These are phyloP conservation scores for Sinocyclocheilus maitianheensis DNA, from an alignment of 2,113 vertebrate species.

Conservation along the genomic window DNA sequence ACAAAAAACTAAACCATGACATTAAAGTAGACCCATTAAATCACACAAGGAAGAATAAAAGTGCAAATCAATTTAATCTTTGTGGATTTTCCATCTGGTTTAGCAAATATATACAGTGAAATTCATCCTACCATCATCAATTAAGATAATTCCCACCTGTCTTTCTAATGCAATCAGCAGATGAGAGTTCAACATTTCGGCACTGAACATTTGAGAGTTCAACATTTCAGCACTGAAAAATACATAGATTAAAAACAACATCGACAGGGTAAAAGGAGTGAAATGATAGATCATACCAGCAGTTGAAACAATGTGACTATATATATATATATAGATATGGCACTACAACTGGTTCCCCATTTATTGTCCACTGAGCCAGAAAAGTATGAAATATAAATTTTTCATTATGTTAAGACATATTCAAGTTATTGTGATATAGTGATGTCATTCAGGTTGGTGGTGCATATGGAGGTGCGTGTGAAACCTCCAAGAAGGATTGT, in stretches of 20 bases:
- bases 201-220: conserved; percentile 27
- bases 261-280: conserved; percentile 21
- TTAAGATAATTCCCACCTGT: conserved; percentile 45
- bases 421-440: conserved; percentile 61
- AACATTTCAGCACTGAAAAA: conserved; percentile 48
- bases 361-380: conserved; percentile 59
- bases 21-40: conserved; percentile 29
- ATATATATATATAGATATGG: conserved; percentile 59
- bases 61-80: conserved; percentile 82
- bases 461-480: conserved; percentile 44
- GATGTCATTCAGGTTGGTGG: conserved; percentile 37
- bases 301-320: conserved; percentile 34
- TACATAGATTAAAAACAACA: conserved; percentile 50
- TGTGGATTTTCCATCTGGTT: conserved; percentile 64
- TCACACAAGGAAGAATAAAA: conserved; percentile 64
- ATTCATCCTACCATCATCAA: conserved; percentile 66
- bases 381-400: conserved; percentile 48
- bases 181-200: conserved; percentile 40
- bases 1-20: conserved; percentile 14
- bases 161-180: conserved; percentile 59
- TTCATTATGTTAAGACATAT: conserved; percentile 30
- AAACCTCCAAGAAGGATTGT: conserved; percentile 68
- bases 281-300: conserved; percentile 13
- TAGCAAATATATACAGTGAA: conserved; percentile 77
- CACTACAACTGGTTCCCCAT: conserved; percentile 56